phyloP scores from a whole-genome alignment of 2,888 invertebrate species.

The Andrena trimmerana region DNA sequence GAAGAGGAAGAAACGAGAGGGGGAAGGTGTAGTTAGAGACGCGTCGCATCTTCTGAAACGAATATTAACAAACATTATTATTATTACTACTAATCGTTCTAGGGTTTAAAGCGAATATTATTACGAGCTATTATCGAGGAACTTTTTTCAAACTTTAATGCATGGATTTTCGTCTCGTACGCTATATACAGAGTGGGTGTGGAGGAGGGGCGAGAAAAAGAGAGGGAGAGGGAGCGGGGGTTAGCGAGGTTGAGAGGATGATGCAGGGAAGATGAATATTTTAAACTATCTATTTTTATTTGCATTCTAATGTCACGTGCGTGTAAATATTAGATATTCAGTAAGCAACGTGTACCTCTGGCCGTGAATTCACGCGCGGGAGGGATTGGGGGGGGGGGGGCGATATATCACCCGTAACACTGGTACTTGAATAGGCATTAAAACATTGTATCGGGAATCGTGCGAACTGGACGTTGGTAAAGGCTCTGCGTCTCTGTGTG shows the following conservation, averaged over 20 bases:
- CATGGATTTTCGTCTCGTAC: constrained; percentile 79
- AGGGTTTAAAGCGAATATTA: constrained; percentile 71
- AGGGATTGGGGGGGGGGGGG: constrained; percentile 36
- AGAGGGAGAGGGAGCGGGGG: constrained; percentile 7
- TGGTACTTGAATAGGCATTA: constrained; percentile 64
- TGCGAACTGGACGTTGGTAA: constrained; percentile 50
- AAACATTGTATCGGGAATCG: constrained; percentile 56
- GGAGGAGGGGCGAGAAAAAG: constrained; percentile 21
- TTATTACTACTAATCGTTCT: constrained; percentile 74
- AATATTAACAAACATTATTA: constrained; percentile 74
- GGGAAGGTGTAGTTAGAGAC: constrained; percentile 57
- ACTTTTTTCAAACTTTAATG: constrained; percentile 75
- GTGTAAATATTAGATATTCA: constrained; percentile 64
- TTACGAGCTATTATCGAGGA: constrained; percentile 72
- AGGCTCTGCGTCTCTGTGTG: constrained; percentile 47
- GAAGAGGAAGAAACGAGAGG: constrained; percentile 50
- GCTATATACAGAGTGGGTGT: constrained; percentile 61
- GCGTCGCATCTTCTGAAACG: constrained; percentile 75
- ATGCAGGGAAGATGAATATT: constrained; percentile 73
- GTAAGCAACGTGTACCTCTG: constrained; percentile 59
- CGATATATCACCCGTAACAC: constrained; percentile 26
- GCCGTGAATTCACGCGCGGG: constrained; percentile 35
- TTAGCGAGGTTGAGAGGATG: constrained; percentile 12
- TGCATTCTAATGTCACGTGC: constrained; percentile 76
- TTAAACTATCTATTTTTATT: constrained; percentile 82